These are phyloP conservation scores for Platyscapa corneri DNA, from an alignment of 1,140 invertebrate genomes.

Conservation along the genomic window DNA sequence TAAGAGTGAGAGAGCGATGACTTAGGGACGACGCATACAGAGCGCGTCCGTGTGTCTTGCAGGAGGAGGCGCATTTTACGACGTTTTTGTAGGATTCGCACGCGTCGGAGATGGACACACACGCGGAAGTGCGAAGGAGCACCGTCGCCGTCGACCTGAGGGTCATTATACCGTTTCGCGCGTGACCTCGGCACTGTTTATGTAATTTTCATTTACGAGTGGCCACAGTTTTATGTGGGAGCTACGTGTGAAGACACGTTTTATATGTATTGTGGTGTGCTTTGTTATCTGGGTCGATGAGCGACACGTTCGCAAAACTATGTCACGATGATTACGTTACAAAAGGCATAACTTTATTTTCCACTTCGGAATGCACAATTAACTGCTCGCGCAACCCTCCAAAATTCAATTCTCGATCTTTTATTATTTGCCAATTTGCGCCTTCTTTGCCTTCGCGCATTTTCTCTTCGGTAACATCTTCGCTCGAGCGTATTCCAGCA, in stretches of 20 bases:
- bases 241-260: neutral
- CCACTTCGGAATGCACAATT: too few relatives aligned
- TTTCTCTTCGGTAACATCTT: too few relatives aligned
- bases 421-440: too few relatives aligned
- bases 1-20: slow-evolving; percentile 43
- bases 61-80: slow-evolving; percentile 30
- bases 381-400: too few relatives aligned
- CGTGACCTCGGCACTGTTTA: neutral
- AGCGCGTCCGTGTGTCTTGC: neutral
- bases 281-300: slow-evolving; percentile 21
- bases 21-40: slow-evolving; percentile 10
- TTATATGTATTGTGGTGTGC: neutral
- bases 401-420: too few relatives aligned
- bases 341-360: neutral
- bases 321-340: neutral
- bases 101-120: slow-evolving; percentile 7
- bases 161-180: slow-evolving; percentile 18
- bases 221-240: slow-evolving; percentile 8
- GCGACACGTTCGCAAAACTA: neutral
- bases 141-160: neutral
- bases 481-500: too few relatives aligned
- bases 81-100: slow-evolving; percentile 41
- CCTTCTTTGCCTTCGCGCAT: too few relatives aligned
- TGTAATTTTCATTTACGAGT: slow-evolving; percentile 42
- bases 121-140: neutral